A percentile compares a stretch with the other conserved stretches of the same genome.
phyloP scores from a whole-genome alignment of 1,140 invertebrate species.

The Bombus haemorrhoidalis region DNA sequence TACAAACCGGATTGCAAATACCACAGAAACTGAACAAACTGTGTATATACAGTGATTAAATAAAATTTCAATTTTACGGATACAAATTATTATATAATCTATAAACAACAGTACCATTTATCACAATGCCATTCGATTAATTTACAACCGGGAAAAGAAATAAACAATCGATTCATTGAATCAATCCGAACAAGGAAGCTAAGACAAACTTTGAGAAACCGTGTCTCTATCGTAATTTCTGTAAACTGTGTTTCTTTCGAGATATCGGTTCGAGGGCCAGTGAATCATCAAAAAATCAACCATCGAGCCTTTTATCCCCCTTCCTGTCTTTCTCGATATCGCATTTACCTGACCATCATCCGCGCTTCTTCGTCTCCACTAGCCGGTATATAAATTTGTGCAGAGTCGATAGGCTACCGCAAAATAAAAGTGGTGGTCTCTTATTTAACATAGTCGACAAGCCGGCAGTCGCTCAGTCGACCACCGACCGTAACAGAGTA shows the following conservation, averaged over 20 bases:
- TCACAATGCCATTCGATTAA: rapidly evolving
- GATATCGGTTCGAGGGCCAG: not conserved
- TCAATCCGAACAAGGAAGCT: too few relatives aligned
- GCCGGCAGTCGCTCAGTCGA: slow-evolving; percentile 61
- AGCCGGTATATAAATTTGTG: slow-evolving; percentile 1
- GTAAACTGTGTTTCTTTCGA: not conserved
- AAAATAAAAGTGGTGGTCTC: slow-evolving; percentile 62
- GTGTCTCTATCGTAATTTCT: not conserved
- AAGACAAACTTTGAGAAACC: not conserved
- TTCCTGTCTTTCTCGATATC: not conserved
- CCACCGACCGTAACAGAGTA: slow-evolving; percentile 60
- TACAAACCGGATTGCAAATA: not conserved
- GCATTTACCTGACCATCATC: slow-evolving; percentile 10
- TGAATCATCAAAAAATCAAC: slow-evolving; percentile 18
- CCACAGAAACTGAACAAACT: not conserved
- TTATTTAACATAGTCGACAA: slow-evolving; percentile 70
- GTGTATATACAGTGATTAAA: not conserved
- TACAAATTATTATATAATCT: not conserved
- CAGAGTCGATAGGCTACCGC: slow-evolving; percentile 52
- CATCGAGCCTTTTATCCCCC: too few relatives aligned
- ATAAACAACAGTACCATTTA: too few relatives aligned
- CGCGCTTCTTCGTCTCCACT: not conserved
- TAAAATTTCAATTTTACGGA: not conserved
- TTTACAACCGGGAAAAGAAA: not conserved
- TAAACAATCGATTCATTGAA: slow-evolving; percentile 31